Conservation (phyloP, 2,888 invertebrate species). For the Drosophila kuntzei region DNA sequence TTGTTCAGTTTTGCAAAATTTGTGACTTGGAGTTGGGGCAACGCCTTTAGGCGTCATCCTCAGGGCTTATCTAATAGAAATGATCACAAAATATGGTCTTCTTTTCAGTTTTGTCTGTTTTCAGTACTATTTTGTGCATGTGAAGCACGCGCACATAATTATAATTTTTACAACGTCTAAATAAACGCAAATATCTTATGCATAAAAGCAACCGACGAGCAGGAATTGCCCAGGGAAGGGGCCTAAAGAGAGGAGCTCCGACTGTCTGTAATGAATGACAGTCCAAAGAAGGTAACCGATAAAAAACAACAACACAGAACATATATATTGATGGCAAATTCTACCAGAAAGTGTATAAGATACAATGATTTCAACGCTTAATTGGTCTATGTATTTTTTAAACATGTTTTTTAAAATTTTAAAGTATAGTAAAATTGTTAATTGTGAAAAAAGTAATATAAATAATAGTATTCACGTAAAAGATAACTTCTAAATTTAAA, state of each 20-base stretch:
- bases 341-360: conserved; percentile 16
- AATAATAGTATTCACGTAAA: not conserved
- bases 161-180: conserved; percentile 82
- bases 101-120: conserved; percentile 39
- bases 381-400: not conserved
- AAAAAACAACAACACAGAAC: conserved; percentile 4
- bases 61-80: conserved; percentile 69
- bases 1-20: conserved; percentile 62
- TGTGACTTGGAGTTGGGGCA: conserved; percentile 43
- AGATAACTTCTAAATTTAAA: not conserved
- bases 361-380: not conserved
- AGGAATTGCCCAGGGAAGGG: conserved; percentile 10
- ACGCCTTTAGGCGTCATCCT: conserved; percentile 39
- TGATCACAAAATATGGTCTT: conserved; percentile 76
- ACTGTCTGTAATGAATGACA: conserved; percentile 65
- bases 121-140: conserved; percentile 45
- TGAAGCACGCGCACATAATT: conserved; percentile 74
- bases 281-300: conserved; percentile 63
- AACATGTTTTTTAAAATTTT: not conserved
- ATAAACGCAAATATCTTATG: conserved; percentile 78
- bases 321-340: conserved; percentile 36
- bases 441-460: not conserved
- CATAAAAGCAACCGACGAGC: conserved; percentile 57
- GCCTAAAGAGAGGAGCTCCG: not conserved
- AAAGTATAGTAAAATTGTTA: not conserved